Conservation (phyloP, 2,888 invertebrate species). For the Dendrolimus pini region DNA sequence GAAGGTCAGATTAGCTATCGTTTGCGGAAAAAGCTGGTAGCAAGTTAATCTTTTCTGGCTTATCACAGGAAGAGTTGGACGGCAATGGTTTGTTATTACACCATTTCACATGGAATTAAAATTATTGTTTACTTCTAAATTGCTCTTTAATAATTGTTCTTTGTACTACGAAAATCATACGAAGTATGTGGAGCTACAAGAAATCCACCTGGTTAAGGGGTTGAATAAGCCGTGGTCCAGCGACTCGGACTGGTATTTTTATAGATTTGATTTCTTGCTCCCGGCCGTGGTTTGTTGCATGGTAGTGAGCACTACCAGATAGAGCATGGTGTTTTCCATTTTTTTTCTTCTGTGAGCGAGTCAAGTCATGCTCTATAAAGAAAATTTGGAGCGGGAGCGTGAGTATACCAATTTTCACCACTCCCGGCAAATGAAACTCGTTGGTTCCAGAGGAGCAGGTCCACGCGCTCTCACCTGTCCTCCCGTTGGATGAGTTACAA, state of each 20-base stretch:
- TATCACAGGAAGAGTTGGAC: slow-evolving; percentile 13
- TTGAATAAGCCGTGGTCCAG: too few relatives aligned
- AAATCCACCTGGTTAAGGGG: too few relatives aligned
- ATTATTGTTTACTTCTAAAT: not conserved
- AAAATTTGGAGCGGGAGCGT: not conserved
- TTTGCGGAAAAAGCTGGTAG: slow-evolving; percentile 4
- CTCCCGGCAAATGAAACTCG: not conserved
- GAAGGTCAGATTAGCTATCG: slow-evolving; percentile 6
- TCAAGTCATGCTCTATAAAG: not conserved
- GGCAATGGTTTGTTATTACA: not conserved
- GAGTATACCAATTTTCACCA: not conserved
- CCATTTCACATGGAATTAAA: slow-evolving; percentile 2
- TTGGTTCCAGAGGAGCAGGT: not conserved
- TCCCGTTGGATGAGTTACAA: too few relatives aligned
- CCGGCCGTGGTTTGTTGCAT: too few relatives aligned
- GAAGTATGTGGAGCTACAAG: too few relatives aligned
- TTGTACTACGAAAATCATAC: too few relatives aligned
- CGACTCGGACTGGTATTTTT: too few relatives aligned
- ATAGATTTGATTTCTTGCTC: too few relatives aligned
- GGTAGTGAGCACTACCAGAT: too few relatives aligned
- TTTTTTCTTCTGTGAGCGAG: not conserved
- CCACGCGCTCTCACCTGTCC: too few relatives aligned
- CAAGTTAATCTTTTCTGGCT: not conserved
- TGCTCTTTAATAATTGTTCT: too few relatives aligned
- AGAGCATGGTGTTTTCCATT: too few relatives aligned